Evolutionary conservation across 2,888 invertebrate genomes (phyloP).

Genomic region (Eupithecia inturbata): DNA sequence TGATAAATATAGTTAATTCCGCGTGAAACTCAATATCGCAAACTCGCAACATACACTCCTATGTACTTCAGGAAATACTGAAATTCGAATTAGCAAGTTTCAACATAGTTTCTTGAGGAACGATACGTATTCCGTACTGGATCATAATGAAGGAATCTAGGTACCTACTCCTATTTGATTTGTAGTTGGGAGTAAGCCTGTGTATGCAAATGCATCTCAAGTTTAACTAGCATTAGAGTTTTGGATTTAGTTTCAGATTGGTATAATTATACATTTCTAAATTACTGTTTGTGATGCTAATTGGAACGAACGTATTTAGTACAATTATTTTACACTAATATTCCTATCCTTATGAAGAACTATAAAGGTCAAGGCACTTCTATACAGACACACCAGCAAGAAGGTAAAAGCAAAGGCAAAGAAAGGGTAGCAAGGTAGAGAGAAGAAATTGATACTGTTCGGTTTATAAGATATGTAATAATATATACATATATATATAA

Average conservation of each 20-base stretch:
- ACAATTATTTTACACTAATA: no score
- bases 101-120: slow-evolving; percentile 32
- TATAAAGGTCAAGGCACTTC: no score
- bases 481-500: no score
- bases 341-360: no score
- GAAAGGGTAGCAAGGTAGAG: no score
- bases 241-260: neutral
- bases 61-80: slow-evolving; percentile 32
- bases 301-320: neutral
- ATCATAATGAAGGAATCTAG: slow-evolving; percentile 37
- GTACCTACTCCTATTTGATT: slow-evolving; percentile 20
- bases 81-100: slow-evolving; percentile 40
- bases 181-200: slow-evolving; percentile 15
- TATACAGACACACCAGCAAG: no score
- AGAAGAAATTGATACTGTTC: no score
- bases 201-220: slow-evolving; percentile 18
- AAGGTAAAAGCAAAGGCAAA: no score
- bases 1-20: slow-evolving; percentile 24
- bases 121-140: slow-evolving; percentile 35
- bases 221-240: neutral
- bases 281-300: neutral
- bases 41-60: slow-evolving; percentile 29
- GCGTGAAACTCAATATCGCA: slow-evolving; percentile 34
- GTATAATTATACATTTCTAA: neutral
- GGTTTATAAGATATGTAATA: no score